Evolutionary conservation across 2,113 vertebrate species (phyloP), one percentile per base, ranked within the genome.

Genomic region (Haemorhous mexicanus): DNA sequence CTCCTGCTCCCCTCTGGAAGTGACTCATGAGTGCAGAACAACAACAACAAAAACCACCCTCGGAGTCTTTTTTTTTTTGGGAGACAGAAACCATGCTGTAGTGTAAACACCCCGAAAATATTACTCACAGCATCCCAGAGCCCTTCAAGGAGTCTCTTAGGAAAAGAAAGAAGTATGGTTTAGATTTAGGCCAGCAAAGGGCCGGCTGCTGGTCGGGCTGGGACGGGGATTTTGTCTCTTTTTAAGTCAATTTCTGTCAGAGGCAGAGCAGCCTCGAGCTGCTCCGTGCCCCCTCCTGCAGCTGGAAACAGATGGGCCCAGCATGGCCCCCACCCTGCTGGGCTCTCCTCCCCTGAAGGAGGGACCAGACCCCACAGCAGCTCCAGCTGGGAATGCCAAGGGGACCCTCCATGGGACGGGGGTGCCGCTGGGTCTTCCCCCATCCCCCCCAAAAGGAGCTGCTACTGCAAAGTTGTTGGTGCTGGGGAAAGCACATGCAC

Each of bases 1-100:
- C 94, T 93, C 95, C 91, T 16, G 67, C 94, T 94, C 89, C 68
- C 75, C 95, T 87, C 91, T 95, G 90, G 90, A 93, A 97, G 94
- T 97, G 96, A 97, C 94, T 97, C 97, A 97, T 70, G 32, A 93
- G 91, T 81, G 41, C 87, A 87, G n/a, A 95, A 88, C 96, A 95
- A 96, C 94, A 96, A 93, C 94, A 96, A 94, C 95, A 90, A 90
- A 84, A 96, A 47, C 91, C 95, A 81, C 72, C 85, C 94, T 73
- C 74, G 1, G 78, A 59, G 47, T 47, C 24, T 17, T 68, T 56
- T 63, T 58, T 66, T 69, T 74, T 87, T 79, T 59, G 43, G 56
- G 87, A 83, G 82, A 70, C 79, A 95, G 84, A 94, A 96, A 91
- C 91, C 91, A 64, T 35, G 67, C 80, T 10, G 83, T 68, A 8